phyloP scores from a whole-genome alignment of 2,888 invertebrate species.

The Drosophila fulvimacula region DNA sequence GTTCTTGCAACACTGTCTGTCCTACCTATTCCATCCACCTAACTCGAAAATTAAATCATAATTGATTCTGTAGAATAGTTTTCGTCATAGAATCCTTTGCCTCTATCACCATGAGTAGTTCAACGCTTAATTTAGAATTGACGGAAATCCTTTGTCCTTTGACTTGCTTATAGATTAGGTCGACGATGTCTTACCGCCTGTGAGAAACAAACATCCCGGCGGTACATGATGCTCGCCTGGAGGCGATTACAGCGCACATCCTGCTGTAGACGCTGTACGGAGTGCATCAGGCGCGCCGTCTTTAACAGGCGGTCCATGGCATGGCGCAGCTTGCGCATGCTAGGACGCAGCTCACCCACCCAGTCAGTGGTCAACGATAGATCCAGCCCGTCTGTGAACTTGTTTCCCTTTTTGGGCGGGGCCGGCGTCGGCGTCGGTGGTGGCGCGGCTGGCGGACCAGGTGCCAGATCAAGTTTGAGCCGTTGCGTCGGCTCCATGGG shows the following conservation, averaged over 20 bases:
- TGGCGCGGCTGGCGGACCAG: conserved; percentile 2
- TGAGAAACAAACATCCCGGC: conserved; percentile 95
- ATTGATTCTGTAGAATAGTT: too few species aligned
- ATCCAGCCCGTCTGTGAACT: conserved; percentile 90
- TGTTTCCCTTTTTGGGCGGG: conserved; percentile 87
- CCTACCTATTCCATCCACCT: too few species aligned
- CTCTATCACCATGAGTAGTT: too few species aligned
- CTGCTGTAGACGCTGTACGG: conserved; percentile 92
- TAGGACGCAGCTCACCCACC: conserved; percentile 91
- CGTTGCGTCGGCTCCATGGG: conserved; percentile 22
- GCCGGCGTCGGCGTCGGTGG: not conserved
- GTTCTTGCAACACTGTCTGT: too few species aligned
- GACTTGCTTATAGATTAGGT: too few species aligned
- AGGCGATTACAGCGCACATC: conserved; percentile 91
- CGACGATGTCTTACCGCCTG: conserved; percentile 94
- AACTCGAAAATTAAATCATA: too few species aligned
- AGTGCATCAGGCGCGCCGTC: conserved; percentile 91
- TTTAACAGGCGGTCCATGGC: conserved; percentile 92
- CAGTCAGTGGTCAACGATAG: conserved; percentile 90
- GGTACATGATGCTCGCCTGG: conserved; percentile 89
- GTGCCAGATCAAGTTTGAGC: conserved; percentile 65
- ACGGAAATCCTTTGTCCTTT: too few species aligned
- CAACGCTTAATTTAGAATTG: too few species aligned
- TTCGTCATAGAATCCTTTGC: too few species aligned
- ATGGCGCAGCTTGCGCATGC: conserved; percentile 91